phyloP scores from a whole-genome alignment of 2,888 invertebrate genomes.

The Phlogophora meticulosa region DNA sequence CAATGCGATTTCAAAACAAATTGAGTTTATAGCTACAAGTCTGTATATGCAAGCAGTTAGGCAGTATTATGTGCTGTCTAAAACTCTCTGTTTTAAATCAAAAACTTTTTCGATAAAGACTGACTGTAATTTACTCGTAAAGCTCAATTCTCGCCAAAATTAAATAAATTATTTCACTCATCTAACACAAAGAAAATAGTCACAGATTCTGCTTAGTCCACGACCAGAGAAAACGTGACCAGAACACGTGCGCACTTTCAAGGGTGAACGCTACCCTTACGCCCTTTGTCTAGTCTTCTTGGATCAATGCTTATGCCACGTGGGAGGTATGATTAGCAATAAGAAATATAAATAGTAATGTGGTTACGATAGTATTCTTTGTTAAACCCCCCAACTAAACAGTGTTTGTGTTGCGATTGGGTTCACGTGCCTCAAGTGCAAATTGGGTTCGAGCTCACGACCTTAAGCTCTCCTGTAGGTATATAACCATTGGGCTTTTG shows the following conservation, averaged over 20 bases:
- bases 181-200: conserved; percentile 8
- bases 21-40: conserved; percentile 10
- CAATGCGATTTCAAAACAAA: conserved; percentile 21
- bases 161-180: neutral
- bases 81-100: neutral
- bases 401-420: conserved; percentile 1
- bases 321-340: conserved; percentile 20
- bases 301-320: conserved; percentile 21
- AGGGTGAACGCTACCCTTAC: conserved; percentile 28
- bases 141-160: neutral
- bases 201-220: neutral
- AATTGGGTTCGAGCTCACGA: conserved; percentile 6
- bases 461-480: conserved; percentile 1
- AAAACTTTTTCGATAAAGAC: neutral
- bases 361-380: conserved; percentile 3
- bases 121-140: neutral
- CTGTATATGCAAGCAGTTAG: neutral
- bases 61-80: neutral
- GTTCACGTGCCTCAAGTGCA: conserved; percentile 8
- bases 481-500: neutral
- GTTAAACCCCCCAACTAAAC: neutral
- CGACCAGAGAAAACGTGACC: neutral
- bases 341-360: conserved; percentile 7
- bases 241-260: conserved; percentile 7
- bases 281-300: conserved; percentile 38